phyloP scores from a whole-genome alignment of 2,888 invertebrate species.

The Drosophila atripex region DNA sequence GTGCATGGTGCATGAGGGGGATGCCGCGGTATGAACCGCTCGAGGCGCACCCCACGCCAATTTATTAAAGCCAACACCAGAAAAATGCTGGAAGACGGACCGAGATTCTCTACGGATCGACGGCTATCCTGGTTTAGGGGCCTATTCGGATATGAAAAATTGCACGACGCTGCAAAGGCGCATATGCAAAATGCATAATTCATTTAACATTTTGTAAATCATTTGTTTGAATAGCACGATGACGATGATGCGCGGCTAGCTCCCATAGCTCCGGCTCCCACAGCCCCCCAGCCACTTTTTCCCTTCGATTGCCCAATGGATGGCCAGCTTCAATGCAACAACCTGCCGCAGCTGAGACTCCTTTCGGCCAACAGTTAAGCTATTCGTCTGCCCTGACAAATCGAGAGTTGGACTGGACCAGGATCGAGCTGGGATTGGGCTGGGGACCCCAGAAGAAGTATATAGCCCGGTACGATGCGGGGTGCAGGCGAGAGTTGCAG shows the following conservation, averaged over 20 bases:
- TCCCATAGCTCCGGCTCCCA: conserved; percentile 28
- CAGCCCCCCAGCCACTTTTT: background rate
- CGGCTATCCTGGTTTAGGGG: conserved; percentile 14
- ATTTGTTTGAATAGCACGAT: conserved; percentile 80
- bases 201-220: conserved; percentile 81
- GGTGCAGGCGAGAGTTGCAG: conserved; percentile 10
- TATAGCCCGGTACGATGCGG: conserved; percentile 13
- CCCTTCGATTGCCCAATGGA: background rate
- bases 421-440: conserved; percentile 12
- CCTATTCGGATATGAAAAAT: conserved; percentile 60
- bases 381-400: conserved; percentile 82
- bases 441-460: background rate
- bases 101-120: conserved; percentile 21
- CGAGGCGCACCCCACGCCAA: conserved; percentile 76
- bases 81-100: conserved; percentile 41
- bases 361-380: conserved; percentile 63
- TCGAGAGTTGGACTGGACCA: conserved; percentile 54
- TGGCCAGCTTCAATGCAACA: conserved; percentile 35
- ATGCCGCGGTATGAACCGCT: conserved; percentile 44
- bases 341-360: conserved; percentile 55
- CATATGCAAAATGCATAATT: conserved; percentile 80
- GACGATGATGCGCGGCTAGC: conserved; percentile 63
- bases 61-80: conserved; percentile 78
- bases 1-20: background rate
- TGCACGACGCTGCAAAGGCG: conserved; percentile 59